These are phyloP conservation scores for Boloria selene DNA, from an alignment of 2,888 invertebrate genomes.

Conservation along the genomic window DNA sequence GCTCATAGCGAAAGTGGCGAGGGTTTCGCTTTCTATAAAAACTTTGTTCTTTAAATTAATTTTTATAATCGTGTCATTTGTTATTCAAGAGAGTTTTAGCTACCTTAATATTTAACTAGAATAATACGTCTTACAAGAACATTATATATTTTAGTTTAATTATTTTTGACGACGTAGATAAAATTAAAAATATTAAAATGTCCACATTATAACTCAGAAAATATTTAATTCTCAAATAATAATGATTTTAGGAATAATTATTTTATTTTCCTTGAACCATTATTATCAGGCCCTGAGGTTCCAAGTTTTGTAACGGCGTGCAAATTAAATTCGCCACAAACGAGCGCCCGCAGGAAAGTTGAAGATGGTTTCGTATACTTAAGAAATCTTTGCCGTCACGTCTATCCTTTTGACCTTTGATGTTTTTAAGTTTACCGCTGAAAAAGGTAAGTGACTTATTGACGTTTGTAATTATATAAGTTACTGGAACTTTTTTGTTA, in stretches of 20 bases:
- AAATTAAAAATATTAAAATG: no score
- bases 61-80: background rate
- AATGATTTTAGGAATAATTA: background rate
- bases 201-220: background rate
- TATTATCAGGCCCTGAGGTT: slow-evolving; percentile 4
- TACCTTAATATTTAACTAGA: no score
- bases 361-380: slow-evolving; percentile 17
- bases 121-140: no score
- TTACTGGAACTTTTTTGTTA: no score
- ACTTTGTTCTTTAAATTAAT: background rate
- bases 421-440: background rate
- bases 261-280: slow-evolving; percentile 7
- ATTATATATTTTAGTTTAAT: no score
- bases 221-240: background rate
- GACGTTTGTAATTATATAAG: background rate
- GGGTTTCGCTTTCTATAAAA: background rate
- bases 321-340: slow-evolving; percentile 27
- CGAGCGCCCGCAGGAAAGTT: slow-evolving; percentile 27
- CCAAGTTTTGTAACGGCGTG: slow-evolving; percentile 20
- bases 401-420: slow-evolving; percentile 22
- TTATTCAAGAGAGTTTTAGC: background rate
- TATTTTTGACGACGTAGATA: no score
- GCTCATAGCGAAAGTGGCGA: background rate
- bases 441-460: slow-evolving; percentile 4
- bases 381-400: slow-evolving; percentile 16